Conservation (phyloP, 2,888 invertebrate species). For the Acanthosepion lycidas region DNA sequence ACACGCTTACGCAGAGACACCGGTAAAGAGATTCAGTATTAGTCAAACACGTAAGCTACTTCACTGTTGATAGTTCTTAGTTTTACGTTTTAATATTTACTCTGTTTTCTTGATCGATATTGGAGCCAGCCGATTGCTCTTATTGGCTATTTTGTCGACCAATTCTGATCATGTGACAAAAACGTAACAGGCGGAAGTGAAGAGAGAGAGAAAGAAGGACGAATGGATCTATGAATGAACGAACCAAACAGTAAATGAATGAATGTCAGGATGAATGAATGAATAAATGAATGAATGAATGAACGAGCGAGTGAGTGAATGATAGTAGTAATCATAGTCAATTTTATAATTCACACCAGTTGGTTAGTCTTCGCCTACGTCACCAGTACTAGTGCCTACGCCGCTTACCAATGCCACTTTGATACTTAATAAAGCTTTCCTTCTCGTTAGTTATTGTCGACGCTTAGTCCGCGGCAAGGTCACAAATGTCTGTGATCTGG, state of each 20-base stretch:
- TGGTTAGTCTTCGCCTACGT: not conserved
- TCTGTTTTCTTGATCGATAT: not conserved
- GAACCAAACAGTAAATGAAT: not conserved
- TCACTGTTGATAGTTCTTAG: not conserved
- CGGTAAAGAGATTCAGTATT: not conserved
- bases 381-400: not conserved
- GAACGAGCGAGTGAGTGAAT: not conserved
- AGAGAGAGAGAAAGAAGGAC: not conserved
- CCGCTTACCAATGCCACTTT: not conserved
- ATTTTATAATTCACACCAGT: not conserved
- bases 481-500: too few relatives aligned
- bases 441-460: too few relatives aligned
- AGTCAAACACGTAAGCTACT: not conserved
- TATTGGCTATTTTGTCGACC: slow-evolving; percentile 12
- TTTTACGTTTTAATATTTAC: not conserved
- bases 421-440: too few relatives aligned
- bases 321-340: not conserved
- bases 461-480: too few relatives aligned
- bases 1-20: not conserved
- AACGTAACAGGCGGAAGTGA: not conserved
- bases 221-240: not conserved
- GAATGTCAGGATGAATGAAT: not conserved
- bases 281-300: not conserved
- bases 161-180: not conserved
- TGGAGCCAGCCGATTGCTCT: not conserved